Evolutionary conservation across 1,140 invertebrate genomes (phyloP).

Genomic region (Panulirus ornatus): DNA sequence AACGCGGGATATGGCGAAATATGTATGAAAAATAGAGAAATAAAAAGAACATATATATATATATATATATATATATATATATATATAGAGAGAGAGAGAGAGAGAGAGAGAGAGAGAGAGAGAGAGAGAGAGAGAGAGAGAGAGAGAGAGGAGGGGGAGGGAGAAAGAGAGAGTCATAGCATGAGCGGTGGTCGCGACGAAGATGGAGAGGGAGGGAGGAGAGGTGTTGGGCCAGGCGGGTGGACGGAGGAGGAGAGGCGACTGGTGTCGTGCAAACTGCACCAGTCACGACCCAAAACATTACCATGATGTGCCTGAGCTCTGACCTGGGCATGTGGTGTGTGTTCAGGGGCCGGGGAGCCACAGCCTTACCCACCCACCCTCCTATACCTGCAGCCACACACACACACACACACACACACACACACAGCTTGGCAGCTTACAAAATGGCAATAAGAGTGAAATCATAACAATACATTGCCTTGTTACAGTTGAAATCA

Average conservation of each 20-base stretch:
- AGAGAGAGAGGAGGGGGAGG: neutral
- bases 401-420: conserved; percentile 15
- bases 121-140: neutral
- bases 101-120: neutral
- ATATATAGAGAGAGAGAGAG: neutral
- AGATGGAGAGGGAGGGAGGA: neutral
- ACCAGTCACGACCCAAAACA: conserved; percentile 39
- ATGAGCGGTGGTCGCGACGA: too few species aligned
- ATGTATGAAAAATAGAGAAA: too few species aligned
- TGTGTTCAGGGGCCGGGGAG: neutral
- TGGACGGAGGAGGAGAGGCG: neutral
- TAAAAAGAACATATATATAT: too few species aligned
- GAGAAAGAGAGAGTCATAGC: neutral
- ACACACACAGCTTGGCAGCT: neutral
- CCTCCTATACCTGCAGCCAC: neutral
- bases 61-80: too few species aligned
- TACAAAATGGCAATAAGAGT: too few species aligned
- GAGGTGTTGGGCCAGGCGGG: neutral
- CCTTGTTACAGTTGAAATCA: too few species aligned
- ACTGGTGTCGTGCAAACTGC: conserved; percentile 14
- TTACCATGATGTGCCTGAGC: conserved; percentile 27
- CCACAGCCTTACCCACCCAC: neutral
- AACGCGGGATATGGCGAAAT: too few species aligned
- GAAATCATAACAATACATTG: too few species aligned
- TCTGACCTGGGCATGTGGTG: conserved; percentile 4